phyloP scores from a whole-genome alignment of 1,140 invertebrate genomes.

The Magallana gigas region DNA sequence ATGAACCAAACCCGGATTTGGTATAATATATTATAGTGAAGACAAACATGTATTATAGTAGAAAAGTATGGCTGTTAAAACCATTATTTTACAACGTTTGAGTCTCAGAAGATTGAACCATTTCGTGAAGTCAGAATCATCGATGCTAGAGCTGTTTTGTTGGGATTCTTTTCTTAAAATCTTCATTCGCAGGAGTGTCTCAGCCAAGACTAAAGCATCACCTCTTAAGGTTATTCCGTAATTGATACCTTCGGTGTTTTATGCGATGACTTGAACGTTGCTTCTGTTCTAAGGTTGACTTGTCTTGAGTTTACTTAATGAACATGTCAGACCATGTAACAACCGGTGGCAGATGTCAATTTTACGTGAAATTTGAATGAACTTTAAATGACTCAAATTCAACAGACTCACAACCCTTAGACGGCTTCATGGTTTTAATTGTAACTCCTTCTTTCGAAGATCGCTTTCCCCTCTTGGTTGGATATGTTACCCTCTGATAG shows the following conservation, averaged over 20 bases:
- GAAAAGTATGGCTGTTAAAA: too few species aligned
- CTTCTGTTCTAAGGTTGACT: neutral
- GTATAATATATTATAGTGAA: too few species aligned
- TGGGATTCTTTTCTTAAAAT: too few species aligned
- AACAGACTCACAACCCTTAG: neutral
- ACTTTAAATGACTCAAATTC: neutral
- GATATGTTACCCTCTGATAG: too few species aligned
- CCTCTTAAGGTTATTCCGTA: neutral
- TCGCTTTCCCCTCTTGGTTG: neutral
- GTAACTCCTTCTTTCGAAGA: neutral
- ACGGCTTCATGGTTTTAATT: neutral
- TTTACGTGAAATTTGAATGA: slow-evolving; percentile 25
- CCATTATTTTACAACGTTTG: too few species aligned
- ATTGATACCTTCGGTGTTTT: neutral
- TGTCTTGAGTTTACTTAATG: neutral
- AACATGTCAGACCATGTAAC: slow-evolving; percentile 29
- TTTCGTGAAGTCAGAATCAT: too few species aligned
- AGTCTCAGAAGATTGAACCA: too few species aligned
- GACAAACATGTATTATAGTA: too few species aligned
- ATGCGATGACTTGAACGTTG: neutral
- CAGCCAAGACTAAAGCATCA: neutral
- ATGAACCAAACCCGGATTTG: too few species aligned
- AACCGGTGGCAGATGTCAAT: neutral
- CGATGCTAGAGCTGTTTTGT: too few species aligned
- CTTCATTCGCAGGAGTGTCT: neutral